phyloP scores from a whole-genome alignment of 2,797 vertebrate species.

The Thalassophryne amazonica region DNA sequence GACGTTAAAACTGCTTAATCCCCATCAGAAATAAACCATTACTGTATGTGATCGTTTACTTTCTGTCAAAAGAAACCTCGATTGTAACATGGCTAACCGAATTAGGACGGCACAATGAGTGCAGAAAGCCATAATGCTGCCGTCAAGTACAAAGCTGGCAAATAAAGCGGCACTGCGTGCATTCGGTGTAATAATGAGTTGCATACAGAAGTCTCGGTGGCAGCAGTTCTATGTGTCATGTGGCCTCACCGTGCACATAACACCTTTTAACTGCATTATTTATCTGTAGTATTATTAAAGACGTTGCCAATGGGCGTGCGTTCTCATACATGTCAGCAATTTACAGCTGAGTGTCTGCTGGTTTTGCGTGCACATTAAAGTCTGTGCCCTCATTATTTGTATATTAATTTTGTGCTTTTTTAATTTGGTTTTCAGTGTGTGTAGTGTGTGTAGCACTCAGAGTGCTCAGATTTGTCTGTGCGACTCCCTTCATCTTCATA shows the following conservation, averaged over 20 bases:
- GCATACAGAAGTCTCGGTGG: conserved; percentile 21
- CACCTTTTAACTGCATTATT: too few relatives aligned
- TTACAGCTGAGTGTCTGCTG: too few relatives aligned
- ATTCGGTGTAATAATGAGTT: conserved; percentile 44
- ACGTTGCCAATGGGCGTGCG: too few relatives aligned
- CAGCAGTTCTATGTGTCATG: too few relatives aligned
- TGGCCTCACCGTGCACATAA: too few relatives aligned
- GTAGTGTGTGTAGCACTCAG: not conserved
- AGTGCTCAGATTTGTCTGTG: not conserved
- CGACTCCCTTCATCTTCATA: conserved; percentile 35
- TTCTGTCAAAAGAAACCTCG: conserved; percentile 32
- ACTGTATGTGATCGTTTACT: conserved; percentile 38
- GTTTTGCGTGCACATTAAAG: too few relatives aligned
- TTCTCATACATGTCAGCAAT: too few relatives aligned
- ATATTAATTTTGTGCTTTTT: too few relatives aligned
- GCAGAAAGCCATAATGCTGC: conserved; percentile 23
- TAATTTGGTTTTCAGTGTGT: not conserved
- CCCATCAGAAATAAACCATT: conserved; percentile 13
- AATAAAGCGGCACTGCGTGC: too few relatives aligned
- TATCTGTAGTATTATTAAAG: too few relatives aligned
- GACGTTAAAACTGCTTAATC: conserved; percentile 51
- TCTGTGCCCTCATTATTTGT: too few relatives aligned
- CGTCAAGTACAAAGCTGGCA: too few relatives aligned
- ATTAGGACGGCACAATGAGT: conserved; percentile 39
- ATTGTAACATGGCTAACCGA: conserved; percentile 41